phyloP scores from a whole-genome alignment of 37 sponge, comb jelly and placozoan genomes.

The Spongia lamella region DNA sequence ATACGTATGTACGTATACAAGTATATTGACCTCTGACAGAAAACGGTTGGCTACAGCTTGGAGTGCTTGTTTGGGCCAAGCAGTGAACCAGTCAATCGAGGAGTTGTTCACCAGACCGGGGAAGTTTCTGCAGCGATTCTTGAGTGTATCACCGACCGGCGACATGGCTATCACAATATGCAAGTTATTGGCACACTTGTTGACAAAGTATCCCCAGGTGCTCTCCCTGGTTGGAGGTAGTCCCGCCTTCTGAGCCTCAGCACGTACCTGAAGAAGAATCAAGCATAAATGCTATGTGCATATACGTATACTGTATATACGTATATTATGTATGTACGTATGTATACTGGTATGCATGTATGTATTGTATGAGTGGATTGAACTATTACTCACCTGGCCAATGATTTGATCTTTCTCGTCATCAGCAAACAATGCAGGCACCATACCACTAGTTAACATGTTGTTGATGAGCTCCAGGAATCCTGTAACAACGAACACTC shows the following conservation, averaged over 20 bases:
- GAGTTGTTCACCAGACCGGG: constrained; percentile 95
- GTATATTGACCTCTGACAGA: constrained; percentile 78
- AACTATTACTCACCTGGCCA: constrained; percentile 53
- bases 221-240: no score
- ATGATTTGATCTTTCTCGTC: constrained; percentile 94
- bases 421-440: constrained; percentile 95
- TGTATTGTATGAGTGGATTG: neutral
- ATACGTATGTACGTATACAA: neutral
- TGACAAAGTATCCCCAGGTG: no score
- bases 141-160: constrained; percentile 91
- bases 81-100: constrained; percentile 99
- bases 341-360: no score
- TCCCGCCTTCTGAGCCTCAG: no score
- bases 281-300: neutral
- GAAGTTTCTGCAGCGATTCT: constrained; percentile 96
- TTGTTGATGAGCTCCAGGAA: constrained; percentile 98
- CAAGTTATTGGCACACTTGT: no score
- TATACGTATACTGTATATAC: neutral
- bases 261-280: constrained; percentile 92
- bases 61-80: constrained; percentile 98
- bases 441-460: constrained; percentile 99
- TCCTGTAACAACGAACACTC: constrained; percentile 33
- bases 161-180: no score
- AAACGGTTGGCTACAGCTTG: constrained; percentile 95
- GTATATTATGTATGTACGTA: no score